Conservation (phyloP, 2,797 vertebrate species). For the Phoebastria nigripes region DNA sequence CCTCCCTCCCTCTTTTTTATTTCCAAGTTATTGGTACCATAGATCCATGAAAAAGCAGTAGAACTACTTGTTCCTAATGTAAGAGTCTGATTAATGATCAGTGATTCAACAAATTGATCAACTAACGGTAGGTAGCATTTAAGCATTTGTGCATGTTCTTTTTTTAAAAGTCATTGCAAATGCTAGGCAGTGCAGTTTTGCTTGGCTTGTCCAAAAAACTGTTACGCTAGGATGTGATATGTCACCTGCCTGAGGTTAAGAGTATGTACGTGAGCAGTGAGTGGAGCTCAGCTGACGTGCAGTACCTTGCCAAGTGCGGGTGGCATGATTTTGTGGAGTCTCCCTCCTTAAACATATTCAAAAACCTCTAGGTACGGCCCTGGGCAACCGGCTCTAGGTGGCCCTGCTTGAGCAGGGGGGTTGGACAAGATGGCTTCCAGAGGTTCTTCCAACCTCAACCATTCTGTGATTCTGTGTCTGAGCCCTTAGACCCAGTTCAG, state of each 20-base stretch:
- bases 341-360: background rate
- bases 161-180: background rate
- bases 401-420: background rate
- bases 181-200: background rate
- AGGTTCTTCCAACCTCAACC: background rate
- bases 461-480: background rate
- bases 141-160: background rate
- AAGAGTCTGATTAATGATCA: background rate
- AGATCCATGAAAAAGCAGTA: background rate
- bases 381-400: background rate
- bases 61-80: background rate
- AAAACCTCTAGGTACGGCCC: background rate
- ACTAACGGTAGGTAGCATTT: background rate
- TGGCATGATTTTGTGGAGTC: background rate
- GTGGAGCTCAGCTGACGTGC: background rate
- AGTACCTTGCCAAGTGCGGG: fast-evolving
- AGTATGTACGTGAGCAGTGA: background rate
- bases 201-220: background rate
- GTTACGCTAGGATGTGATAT: fast-evolving
- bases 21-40: background rate
- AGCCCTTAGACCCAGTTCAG: background rate
- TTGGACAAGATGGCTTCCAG: background rate
- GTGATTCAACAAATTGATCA: background rate
- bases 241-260: background rate
- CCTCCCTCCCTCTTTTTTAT: background rate